Percentiles rank a stretch among this genome's conserved stretches.
Evolutionary conservation across 1,140 invertebrate genomes (phyloP).

Genomic region (Apis florea): DNA sequence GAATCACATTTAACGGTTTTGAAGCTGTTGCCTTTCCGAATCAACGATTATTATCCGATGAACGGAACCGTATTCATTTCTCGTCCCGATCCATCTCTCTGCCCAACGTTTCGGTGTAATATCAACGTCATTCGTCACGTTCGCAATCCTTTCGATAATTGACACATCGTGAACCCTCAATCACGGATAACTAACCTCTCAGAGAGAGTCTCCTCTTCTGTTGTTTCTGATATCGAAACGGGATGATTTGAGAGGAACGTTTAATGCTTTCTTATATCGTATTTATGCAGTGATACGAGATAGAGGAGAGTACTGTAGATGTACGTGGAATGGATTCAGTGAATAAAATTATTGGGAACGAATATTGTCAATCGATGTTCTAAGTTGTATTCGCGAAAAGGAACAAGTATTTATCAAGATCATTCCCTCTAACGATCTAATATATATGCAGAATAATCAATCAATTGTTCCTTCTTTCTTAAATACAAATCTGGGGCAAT

Average conservation of each 20-base stretch:
- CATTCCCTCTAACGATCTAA: too few species aligned
- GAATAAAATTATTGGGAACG: too few species aligned
- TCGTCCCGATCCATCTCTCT: not conserved
- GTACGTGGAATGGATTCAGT: too few species aligned
- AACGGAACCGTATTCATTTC: conserved; percentile 15
- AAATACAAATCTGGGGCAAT: too few species aligned
- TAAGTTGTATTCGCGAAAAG: too few species aligned
- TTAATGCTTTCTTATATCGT: too few species aligned
- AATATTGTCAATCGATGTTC: too few species aligned
- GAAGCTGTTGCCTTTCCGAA: conserved; percentile 10
- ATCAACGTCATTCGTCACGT: not conserved
- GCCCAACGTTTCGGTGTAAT: not conserved
- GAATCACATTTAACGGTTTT: conserved; percentile 34
- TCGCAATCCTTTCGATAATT: not conserved
- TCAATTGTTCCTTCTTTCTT: too few species aligned
- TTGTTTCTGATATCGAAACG: not conserved
- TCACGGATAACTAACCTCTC: not conserved
- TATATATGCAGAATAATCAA: too few species aligned
- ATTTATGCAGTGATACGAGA: too few species aligned
- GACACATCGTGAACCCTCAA: not conserved
- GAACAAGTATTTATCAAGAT: too few species aligned
- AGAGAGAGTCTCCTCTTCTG: not conserved
- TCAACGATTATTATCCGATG: conserved; percentile 31
- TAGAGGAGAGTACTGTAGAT: too few species aligned
- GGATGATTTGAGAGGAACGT: not conserved